Percentiles rank a stretch among this genome's conserved stretches.
phyloP scores from a whole-genome alignment of 2,888 invertebrate genomes.

The Pilophorus perplexus region DNA sequence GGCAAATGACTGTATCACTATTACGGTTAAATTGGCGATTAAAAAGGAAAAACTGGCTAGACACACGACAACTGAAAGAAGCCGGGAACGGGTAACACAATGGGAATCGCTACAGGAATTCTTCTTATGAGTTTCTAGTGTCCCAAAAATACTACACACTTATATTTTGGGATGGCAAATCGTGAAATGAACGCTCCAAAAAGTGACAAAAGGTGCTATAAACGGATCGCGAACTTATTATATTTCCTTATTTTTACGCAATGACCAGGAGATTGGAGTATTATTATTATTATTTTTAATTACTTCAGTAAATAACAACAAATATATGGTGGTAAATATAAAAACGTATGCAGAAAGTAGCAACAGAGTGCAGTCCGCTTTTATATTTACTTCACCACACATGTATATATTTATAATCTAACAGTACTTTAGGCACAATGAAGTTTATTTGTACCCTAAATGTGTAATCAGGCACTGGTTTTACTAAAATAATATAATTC shows the following conservation, averaged over 20 bases:
- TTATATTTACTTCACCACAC: slow-evolving; percentile 5
- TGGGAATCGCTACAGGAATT: not conserved
- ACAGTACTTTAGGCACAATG: slow-evolving; percentile 29
- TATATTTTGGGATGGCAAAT: slow-evolving; percentile 34
- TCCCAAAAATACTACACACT: slow-evolving; percentile 39
- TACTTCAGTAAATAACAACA: slow-evolving; percentile 25
- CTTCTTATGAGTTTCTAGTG: slow-evolving; percentile 12
- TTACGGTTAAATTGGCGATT: slow-evolving; percentile 20
- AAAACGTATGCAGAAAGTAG: slow-evolving; percentile 12
- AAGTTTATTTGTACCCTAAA: slow-evolving; percentile 38
- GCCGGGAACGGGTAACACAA: not conserved
- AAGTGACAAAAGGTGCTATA: too few relatives aligned
- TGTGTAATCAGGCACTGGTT: slow-evolving; percentile 37
- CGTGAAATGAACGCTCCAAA: too few relatives aligned
- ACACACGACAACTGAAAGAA: slow-evolving; percentile 14
- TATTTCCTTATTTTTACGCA: too few relatives aligned
- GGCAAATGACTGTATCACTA: slow-evolving; percentile 35
- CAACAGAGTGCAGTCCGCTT: slow-evolving; percentile 13
- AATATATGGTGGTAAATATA: slow-evolving; percentile 7
- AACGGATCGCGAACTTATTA: too few relatives aligned
- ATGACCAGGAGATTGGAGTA: slow-evolving; percentile 29
- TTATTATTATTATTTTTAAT: too few relatives aligned
- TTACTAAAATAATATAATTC: slow-evolving; percentile 31
- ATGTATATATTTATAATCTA: slow-evolving; percentile 8
- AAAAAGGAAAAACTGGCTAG: slow-evolving; percentile 17